Conservation (phyloP, 2,113 vertebrate genomes). For the Neotragus pygmaeus region DNA sequence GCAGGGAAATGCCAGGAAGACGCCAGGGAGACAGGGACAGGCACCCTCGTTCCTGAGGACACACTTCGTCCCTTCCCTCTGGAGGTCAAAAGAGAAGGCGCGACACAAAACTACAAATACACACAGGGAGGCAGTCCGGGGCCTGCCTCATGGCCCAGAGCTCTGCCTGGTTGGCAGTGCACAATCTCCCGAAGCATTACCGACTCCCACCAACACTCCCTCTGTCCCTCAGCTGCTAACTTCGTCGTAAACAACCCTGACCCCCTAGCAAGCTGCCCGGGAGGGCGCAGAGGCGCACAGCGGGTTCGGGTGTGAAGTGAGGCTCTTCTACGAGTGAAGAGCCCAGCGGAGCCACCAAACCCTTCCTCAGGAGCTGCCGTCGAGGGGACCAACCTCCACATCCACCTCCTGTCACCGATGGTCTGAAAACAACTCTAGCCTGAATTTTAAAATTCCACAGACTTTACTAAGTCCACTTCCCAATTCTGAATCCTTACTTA, state of each 20-base stretch:
- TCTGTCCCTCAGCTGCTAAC: neutral
- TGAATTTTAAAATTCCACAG: neutral
- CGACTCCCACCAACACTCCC: neutral
- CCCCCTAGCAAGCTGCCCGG: neutral
- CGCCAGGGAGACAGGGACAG: neutral
- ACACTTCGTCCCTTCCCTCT: neutral
- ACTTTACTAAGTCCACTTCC: neutral
- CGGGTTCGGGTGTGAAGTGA: neutral
- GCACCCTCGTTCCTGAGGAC: neutral
- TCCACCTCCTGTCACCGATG: neutral
- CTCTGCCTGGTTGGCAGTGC: neutral
- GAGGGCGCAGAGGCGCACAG: neutral
- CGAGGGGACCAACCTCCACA: neutral
- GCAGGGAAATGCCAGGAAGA: neutral
- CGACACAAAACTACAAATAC: neutral
- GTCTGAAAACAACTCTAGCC: neutral
- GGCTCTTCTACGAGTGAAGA: neutral
- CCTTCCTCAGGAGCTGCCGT: neutral
- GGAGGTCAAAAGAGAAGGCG: neutral
- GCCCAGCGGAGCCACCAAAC: neutral
- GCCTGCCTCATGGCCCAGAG: neutral
- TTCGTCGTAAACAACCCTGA: neutral
- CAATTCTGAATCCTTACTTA: conserved; percentile 11
- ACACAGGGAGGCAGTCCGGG: neutral
- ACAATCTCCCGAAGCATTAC: neutral